A percentile compares a stretch with the other conserved stretches of the same genome.
Conservation (phyloP, 2,888 invertebrate genomes). For the Trilocha varians region DNA sequence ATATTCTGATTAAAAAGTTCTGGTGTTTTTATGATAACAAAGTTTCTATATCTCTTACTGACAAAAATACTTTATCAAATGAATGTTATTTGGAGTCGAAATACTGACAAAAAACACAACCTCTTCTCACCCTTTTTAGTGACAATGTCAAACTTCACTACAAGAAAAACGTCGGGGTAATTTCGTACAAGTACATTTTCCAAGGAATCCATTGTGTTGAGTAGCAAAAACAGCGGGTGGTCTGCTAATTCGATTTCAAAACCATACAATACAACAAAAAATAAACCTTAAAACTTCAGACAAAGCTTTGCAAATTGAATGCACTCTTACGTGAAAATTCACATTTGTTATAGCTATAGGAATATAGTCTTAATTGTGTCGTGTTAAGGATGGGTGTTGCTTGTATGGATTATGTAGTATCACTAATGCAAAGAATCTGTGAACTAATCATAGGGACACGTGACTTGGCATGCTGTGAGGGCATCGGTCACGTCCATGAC, state of each 20-base stretch:
- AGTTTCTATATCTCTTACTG: no score
- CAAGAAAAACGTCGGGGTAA: constrained; percentile 24
- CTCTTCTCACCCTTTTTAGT: no score
- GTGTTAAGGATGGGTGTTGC: constrained; percentile 3
- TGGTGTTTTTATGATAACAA: no score
- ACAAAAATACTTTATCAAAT: no score
- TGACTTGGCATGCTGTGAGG: constrained; percentile 30
- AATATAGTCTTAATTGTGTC: constrained; percentile 1
- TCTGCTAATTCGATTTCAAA: constrained; percentile 58
- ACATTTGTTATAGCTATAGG: not conserved
- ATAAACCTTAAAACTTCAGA: constrained; percentile 9
- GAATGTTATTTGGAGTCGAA: no score
- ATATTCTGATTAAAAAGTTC: no score
- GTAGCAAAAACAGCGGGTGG: constrained; percentile 63
- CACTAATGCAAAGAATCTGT: constrained; percentile 35
- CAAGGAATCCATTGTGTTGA: constrained; percentile 51
- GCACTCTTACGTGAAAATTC: not conserved
- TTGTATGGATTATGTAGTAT: constrained; percentile 8
- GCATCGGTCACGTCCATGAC: constrained; percentile 22
- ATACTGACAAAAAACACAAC: no score
- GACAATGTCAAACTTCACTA: no score
- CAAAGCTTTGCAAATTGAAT: constrained; percentile 4
- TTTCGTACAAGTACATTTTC: constrained; percentile 35
- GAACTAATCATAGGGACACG: constrained; percentile 61
- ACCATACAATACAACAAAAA: constrained; percentile 13